A percentile compares a stretch with the other conserved stretches of the same genome.
Conservation (phyloP, 1,140 invertebrate species). For the Cydia splendana region DNA sequence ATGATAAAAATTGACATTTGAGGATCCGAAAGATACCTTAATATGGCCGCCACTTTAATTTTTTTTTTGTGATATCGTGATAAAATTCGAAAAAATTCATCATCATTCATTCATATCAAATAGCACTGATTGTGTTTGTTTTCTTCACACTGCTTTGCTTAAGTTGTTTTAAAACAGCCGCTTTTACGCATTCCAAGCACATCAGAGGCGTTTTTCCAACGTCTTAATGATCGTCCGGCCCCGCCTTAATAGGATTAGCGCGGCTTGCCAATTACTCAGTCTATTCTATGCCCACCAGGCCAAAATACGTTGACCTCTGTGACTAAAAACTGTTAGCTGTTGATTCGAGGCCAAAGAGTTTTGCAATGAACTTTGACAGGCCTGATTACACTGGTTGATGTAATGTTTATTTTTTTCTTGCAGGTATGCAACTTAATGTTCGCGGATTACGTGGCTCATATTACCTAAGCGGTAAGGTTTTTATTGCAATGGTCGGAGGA, state of each 20-base stretch:
- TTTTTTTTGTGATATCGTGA: no score
- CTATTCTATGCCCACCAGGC: background rate
- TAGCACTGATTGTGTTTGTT: background rate
- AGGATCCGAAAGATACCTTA: no score
- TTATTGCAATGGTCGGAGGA: background rate
- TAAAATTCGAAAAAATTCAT: no score
- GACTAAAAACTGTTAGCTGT: background rate
- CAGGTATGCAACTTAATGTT: constrained; percentile 7
- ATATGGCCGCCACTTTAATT: no score
- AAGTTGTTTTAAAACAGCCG: constrained; percentile 3
- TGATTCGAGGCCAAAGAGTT: background rate
- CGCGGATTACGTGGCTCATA: background rate
- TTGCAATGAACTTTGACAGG: constrained; percentile 16
- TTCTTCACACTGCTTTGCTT: constrained; percentile 16
- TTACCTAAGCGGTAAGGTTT: constrained; percentile 3
- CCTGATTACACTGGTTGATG: background rate
- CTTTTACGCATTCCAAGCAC: constrained; percentile 13
- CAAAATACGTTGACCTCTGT: background rate
- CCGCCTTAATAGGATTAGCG: constrained; percentile 16
- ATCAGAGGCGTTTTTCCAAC: background rate
- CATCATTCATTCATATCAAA: no score
- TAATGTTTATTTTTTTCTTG: constrained; percentile 7
- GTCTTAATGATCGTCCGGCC: background rate
- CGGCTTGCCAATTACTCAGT: constrained; percentile 10
- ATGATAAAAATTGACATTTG: no score